Evolutionary conservation across 2,113 vertebrate genomes (phyloP).

Genomic region (Paradisaea rubra): DNA sequence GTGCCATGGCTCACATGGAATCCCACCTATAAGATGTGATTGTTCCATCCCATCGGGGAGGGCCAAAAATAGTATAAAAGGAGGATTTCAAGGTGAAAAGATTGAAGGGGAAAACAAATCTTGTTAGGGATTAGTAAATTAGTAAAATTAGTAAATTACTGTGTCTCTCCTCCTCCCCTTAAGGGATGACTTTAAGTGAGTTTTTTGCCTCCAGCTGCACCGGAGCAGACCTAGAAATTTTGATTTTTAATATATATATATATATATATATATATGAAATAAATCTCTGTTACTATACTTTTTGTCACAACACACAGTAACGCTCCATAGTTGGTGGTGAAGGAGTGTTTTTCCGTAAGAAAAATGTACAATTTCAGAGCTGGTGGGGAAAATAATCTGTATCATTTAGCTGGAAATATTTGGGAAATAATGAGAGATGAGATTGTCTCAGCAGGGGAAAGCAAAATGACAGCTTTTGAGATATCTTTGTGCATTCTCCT

Average conservation of each 20-base stretch:
- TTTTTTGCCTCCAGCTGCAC: background rate
- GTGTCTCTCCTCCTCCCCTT: background rate
- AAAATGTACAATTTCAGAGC: background rate
- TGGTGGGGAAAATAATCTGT: background rate
- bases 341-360: background rate
- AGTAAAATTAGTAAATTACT: too few species aligned
- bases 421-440: background rate
- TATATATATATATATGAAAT: background rate
- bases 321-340: accelerated
- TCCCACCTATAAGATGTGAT: accelerated
- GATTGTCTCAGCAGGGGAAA: background rate
- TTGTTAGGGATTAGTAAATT: background rate
- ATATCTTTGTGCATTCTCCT: background rate
- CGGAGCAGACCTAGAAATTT: background rate
- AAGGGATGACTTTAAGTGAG: background rate
- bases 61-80: background rate
- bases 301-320: background rate
- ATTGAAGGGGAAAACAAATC: background rate
- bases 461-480: background rate
- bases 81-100: accelerated
- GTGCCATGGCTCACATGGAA: background rate
- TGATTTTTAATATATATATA: background rate
- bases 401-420: background rate
- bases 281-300: background rate
- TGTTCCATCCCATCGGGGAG: background rate